Evolutionary conservation across 2,888 invertebrate genomes (phyloP).

Genomic region (Macropis europaea): DNA sequence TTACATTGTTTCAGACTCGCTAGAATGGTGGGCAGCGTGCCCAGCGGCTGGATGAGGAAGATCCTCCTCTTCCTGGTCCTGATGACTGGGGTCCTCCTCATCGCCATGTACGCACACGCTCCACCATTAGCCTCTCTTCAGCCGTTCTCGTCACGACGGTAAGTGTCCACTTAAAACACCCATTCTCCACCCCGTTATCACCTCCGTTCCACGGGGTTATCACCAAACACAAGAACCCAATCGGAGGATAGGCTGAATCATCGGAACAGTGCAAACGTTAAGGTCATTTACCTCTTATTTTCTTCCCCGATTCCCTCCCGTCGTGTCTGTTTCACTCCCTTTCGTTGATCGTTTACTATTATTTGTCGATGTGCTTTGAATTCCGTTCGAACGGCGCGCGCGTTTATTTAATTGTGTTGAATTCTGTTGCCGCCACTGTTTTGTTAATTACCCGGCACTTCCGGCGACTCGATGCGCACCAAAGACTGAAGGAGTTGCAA

Average conservation of each 20-base stretch:
- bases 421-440: constrained; percentile 47
- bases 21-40: constrained; percentile 80
- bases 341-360: no score
- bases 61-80: constrained; percentile 81
- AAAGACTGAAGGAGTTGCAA: constrained; percentile 73
- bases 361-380: background rate
- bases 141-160: constrained; percentile 76
- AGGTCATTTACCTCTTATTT: no score
- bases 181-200: background rate
- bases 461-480: constrained; percentile 41
- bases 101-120: constrained; percentile 80
- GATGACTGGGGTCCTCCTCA: constrained; percentile 80
- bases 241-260: no score
- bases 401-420: constrained; percentile 9
- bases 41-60: constrained; percentile 82
- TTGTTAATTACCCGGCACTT: constrained; percentile 53
- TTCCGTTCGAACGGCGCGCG: background rate
- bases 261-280: no score
- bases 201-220: no score
- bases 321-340: no score
- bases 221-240: no score
- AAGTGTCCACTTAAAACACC: constrained; percentile 41
- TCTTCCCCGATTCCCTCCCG: no score
- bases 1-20: constrained; percentile 70
- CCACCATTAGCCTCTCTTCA: constrained; percentile 77